Percentiles rank a stretch among this genome's conserved stretches.
These are phyloP conservation scores for Emmelina monodactyla DNA, from an alignment of 2,888 invertebrate species.

Conservation along the genomic window DNA sequence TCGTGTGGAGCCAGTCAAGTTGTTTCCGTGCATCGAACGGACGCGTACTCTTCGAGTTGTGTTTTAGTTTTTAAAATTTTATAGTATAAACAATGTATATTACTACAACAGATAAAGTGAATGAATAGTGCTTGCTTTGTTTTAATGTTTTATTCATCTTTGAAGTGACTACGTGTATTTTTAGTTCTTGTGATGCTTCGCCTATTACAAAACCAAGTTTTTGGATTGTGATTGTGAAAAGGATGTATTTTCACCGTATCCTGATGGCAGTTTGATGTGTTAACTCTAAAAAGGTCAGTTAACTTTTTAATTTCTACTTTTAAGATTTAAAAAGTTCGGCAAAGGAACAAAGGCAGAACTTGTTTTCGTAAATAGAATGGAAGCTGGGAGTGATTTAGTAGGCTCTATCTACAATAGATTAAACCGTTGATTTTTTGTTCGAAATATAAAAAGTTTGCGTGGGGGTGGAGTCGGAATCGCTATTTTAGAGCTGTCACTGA, in stretches of 20 bases:
- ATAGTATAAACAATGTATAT: no score
- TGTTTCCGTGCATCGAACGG: conserved; percentile 31
- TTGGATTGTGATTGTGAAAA: conserved; percentile 15
- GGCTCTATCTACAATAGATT: background rate
- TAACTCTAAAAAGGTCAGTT: conserved; percentile 11
- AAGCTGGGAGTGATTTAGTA: conserved; percentile 1
- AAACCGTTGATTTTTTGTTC: conserved; percentile 26
- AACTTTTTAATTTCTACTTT: conserved; percentile 4
- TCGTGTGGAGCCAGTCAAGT: conserved; percentile 42
- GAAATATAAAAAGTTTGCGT: conserved; percentile 27
- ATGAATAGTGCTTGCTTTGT: no score
- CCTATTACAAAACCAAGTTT: conserved; percentile 12
- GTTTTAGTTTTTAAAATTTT: no score
- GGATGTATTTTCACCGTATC: conserved; percentile 13
- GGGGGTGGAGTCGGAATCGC: conserved; percentile 16
- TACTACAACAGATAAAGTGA: no score
- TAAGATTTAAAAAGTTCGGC: background rate
- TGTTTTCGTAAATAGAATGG: conserved; percentile 34
- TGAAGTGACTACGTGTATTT: background rate
- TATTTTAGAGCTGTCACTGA: no score
- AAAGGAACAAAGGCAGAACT: conserved; percentile 26
- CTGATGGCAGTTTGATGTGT: conserved; percentile 32
- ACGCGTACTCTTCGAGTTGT: conserved; percentile 20
- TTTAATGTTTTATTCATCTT: no score
- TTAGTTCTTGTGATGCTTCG: background rate